Base-by-base conservation (phyloP, 2,113 vertebrate genomes). In the Eurypyga helias region DNA sequence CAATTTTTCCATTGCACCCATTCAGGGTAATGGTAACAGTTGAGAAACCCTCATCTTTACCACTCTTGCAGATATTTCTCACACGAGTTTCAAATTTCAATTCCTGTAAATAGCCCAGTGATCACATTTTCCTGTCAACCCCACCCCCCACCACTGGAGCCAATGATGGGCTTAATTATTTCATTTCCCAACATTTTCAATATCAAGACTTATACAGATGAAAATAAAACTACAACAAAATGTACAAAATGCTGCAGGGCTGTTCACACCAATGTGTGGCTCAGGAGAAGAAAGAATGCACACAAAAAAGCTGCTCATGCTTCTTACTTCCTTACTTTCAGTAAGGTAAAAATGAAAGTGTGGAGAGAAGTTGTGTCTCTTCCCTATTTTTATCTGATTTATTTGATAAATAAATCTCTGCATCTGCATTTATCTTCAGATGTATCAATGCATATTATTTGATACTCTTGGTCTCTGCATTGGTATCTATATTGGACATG, bases 171-270 rank as follows among this genome's bases (percentile, higher is more conserved):
- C 13, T 87, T 78, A 82, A 84, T 55, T 11, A 64, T 38, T 87
- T 90, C 8, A 87, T 87, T 94, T 91, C 38, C 69, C 43, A 91
- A 28, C n/a, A 91, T 71, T 91, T 89, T 62, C 28, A 60, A 17
- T 67, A 87, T 51, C 26, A 61, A 75, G 61, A 64, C 12, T 75
- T 94, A 48, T 51, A 75, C 3, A 84, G 29, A 62, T 19, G 89
- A 75, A 92, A 84, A 77, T n/a, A 65, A 84, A 75, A 18, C 4
- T 29, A n/a, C 17, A 38, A 36, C 1, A 52, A 49, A 75, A n/a
- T 0, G 0, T 41, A 64, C 20, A 75, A 55, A 71, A 78, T 6
- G 8, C 20, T 89, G 18, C 0, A 0, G 6, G 5, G 6, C 13
- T 66, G 10, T 83, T 83, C 54, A 62, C 43, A 5, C 6, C 62